These are phyloP conservation scores for Drosophila tropicalis DNA, from an alignment of 1,140 invertebrate species.

Conservation along the genomic window DNA sequence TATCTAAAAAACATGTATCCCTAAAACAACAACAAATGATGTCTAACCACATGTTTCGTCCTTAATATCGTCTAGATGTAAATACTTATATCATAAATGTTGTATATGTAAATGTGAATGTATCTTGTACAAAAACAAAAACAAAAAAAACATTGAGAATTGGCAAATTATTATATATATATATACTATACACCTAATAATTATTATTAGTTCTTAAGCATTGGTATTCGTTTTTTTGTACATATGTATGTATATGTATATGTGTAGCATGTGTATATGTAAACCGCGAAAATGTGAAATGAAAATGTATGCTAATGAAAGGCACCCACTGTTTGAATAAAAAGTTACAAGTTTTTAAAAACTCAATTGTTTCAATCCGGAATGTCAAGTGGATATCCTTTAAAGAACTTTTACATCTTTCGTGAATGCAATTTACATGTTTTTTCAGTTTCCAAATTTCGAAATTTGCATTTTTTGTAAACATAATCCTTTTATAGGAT, in stretches of 20 bases:
- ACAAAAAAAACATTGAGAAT: conserved; percentile 33
- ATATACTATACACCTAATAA: conserved; percentile 34
- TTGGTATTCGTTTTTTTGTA: conserved; percentile 69
- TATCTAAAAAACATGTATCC: conserved; percentile 43
- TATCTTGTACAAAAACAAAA: conserved; percentile 41
- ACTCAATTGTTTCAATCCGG: conserved; percentile 14
- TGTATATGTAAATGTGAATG: conserved; percentile 73
- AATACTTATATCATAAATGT: conserved; percentile 51
- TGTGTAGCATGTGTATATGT: neutral
- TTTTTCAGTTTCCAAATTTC: too few species aligned
- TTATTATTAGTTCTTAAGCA: conserved; percentile 59
- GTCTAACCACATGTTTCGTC: conserved; percentile 9
- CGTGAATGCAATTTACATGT: too few species aligned
- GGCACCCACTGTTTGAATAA: conserved; percentile 73
- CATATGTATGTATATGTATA: conserved; percentile 36
- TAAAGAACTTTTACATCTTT: too few species aligned
- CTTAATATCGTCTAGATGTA: conserved; percentile 53
- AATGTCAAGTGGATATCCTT: too few species aligned
- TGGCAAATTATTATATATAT: conserved; percentile 57
- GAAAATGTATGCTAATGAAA: conserved; percentile 36
- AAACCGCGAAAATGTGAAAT: conserved; percentile 41
- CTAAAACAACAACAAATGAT: conserved; percentile 20
- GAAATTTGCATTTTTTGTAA: too few species aligned
- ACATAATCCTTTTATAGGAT: too few species aligned
- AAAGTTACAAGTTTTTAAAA: conserved; percentile 79